These are phyloP conservation scores for Cryptoleucopteryx plumbea DNA, from an alignment of 2,113 vertebrate species.

Conservation along the genomic window DNA sequence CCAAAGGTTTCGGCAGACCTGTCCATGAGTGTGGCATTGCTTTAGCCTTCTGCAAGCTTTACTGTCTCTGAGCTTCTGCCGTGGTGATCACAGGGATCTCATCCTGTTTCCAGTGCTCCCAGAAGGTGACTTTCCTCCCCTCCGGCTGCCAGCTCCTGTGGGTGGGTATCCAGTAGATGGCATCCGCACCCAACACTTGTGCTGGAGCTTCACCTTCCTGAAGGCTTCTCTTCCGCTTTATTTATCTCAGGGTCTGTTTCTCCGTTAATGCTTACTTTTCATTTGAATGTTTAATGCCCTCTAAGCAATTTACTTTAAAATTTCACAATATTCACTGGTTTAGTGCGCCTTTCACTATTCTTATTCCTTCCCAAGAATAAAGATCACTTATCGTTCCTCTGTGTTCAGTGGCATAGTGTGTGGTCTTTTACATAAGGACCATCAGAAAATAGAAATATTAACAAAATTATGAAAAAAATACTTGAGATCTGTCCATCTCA, in stretches of 20 bases:
- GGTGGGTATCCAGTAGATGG: constrained; percentile 44
- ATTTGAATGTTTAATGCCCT: not conserved
- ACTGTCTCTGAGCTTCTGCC: not conserved
- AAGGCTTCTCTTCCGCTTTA: not conserved
- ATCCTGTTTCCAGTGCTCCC: not conserved
- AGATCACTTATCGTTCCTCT: not conserved
- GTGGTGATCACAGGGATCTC: not conserved
- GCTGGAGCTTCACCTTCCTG: not conserved
- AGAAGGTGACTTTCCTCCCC: not conserved
- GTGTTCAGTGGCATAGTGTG: not conserved
- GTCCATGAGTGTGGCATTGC: not conserved
- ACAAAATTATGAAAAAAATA: not conserved
- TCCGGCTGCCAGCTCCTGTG: not conserved
- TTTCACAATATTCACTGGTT: not conserved
- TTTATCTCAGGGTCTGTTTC: not conserved
- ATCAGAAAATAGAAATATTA: not conserved
- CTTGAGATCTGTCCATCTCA: not conserved
- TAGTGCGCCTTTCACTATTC: not conserved
- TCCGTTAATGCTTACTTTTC: not conserved
- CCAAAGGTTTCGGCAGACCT: not conserved
- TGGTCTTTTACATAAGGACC: not conserved
- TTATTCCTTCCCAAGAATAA: not conserved
- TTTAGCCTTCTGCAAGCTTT: not conserved
- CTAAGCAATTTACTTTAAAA: not conserved
- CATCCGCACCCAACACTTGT: not conserved